A percentile compares a stretch with the other conserved stretches of the same genome.
phyloP scores from a whole-genome alignment of 2,113 vertebrate species.

The Chloroceryle aenea region DNA sequence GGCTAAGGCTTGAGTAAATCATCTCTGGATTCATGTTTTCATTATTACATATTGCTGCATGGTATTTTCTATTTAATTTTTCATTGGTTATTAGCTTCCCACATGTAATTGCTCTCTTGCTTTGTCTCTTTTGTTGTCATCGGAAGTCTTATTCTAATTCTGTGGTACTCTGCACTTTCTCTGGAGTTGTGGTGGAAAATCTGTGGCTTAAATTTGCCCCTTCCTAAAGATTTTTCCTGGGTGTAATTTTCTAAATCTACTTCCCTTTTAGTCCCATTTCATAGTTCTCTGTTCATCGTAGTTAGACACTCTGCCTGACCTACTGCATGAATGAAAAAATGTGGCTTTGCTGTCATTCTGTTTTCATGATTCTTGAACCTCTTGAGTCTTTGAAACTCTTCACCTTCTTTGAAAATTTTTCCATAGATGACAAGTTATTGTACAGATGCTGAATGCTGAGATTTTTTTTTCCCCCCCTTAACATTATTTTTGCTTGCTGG shows the following conservation, averaged over 20 bases:
- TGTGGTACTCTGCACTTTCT: background rate
- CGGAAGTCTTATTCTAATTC: background rate
- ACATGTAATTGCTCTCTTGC: background rate
- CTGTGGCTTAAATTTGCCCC: background rate
- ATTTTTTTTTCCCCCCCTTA: background rate
- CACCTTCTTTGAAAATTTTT: background rate
- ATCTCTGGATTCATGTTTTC: background rate
- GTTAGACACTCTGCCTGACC: background rate
- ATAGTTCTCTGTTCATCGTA: background rate
- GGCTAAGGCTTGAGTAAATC: background rate
- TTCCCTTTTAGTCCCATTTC: background rate
- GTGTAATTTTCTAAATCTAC: background rate
- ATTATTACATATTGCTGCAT: background rate
- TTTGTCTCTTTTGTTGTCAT: background rate
- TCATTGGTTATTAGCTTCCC: background rate
- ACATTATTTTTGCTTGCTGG: background rate
- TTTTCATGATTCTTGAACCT: background rate
- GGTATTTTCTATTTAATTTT: background rate
- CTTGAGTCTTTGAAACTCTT: background rate
- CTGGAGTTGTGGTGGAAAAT: background rate
- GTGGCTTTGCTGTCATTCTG: background rate
- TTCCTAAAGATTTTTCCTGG: background rate
- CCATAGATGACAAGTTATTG: background rate
- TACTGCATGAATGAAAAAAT: background rate
- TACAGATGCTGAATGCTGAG: background rate